phyloP scores from a whole-genome alignment of 2,797 vertebrate species.

The Poeciliopsis gracilis region DNA sequence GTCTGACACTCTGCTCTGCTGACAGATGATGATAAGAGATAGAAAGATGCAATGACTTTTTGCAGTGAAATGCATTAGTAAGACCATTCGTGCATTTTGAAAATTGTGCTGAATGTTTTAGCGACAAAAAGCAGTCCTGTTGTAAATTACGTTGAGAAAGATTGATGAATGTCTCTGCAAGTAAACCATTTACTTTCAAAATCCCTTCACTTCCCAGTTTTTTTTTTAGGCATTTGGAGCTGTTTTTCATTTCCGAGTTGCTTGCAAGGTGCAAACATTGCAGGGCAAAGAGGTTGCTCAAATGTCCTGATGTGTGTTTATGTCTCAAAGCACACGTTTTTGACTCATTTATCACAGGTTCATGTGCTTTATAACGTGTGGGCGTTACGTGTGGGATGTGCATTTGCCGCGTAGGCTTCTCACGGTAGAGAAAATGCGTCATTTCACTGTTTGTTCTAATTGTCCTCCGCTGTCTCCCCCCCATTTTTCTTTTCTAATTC shows the following conservation, averaged over 20 bases:
- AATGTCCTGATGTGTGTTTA: conserved; percentile 56
- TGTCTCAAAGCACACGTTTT: conserved; percentile 31
- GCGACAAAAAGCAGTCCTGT: background rate
- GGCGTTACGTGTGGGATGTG: conserved; percentile 25
- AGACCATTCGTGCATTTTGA: background rate
- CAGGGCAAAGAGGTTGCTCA: conserved; percentile 34
- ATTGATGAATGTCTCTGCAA: background rate
- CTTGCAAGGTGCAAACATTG: conserved; percentile 6
- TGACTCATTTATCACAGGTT: conserved; percentile 48
- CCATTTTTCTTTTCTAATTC: conserved; percentile 7
- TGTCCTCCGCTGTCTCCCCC: conserved; percentile 10
- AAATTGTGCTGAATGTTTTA: background rate
- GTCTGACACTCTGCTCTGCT: conserved; percentile 22
- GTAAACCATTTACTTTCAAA: background rate
- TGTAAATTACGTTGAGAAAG: background rate
- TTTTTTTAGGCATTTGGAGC: background rate
- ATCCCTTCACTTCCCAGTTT: background rate
- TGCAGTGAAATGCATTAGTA: background rate
- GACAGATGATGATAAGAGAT: conserved; percentile 13
- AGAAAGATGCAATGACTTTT: background rate
- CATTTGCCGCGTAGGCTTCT: conserved; percentile 62
- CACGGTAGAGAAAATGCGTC: conserved; percentile 73
- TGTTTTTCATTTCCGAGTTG: background rate
- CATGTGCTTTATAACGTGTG: conserved; percentile 17
- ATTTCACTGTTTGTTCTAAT: conserved; percentile 65